Conservation (phyloP, 2,888 invertebrate genomes). For the Adelognathus sp. region DNA sequence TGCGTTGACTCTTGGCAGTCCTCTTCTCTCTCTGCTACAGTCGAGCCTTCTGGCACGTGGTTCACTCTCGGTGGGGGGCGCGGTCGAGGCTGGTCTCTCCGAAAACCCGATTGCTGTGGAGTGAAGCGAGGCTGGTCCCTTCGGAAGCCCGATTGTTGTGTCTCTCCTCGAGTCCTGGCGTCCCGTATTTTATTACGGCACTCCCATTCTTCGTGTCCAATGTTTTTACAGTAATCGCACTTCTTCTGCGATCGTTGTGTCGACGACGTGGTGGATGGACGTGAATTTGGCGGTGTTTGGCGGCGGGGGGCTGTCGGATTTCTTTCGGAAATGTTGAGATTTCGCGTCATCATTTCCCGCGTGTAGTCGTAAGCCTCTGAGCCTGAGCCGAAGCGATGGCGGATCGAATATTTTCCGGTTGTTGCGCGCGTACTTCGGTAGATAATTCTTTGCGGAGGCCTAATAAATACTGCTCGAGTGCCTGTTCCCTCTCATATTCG, state of each 20-base stretch:
- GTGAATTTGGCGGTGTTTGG: too few relatives aligned
- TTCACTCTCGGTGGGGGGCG: neutral
- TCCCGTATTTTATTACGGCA: constrained; percentile 2
- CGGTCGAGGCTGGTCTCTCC: neutral
- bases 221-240: neutral
- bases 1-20: neutral
- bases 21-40: neutral
- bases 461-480: too few relatives aligned
- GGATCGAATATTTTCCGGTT: neutral
- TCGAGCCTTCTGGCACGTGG: neutral
- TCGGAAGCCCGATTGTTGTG: too few relatives aligned
- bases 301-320: neutral
- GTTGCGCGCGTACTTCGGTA: neutral
- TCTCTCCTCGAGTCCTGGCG: neutral
- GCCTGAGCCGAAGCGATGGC: neutral
- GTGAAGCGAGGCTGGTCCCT: too few relatives aligned
- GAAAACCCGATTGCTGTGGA: constrained; percentile 19
- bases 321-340: neutral
- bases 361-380: neutral
- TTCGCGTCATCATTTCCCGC: neutral
- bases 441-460: constrained; percentile 4
- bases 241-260: neutral
- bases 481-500: neutral
- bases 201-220: neutral
- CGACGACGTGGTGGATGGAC: neutral